phyloP scores from a whole-genome alignment of 2,888 invertebrate species.

The Lumbricus terrestris region DNA sequence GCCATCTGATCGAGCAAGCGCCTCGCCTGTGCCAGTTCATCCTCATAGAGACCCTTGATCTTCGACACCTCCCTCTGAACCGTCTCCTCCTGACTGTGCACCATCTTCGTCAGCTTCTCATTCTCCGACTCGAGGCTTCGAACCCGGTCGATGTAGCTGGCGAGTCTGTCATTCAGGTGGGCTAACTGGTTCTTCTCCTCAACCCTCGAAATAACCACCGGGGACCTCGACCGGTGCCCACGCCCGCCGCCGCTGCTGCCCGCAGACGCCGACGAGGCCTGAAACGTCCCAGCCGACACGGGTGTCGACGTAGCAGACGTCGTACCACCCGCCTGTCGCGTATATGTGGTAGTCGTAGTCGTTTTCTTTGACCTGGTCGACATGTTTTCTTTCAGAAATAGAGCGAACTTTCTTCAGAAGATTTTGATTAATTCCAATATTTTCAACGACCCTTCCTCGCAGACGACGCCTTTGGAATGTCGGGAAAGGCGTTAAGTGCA shows the following conservation, averaged over 20 bases:
- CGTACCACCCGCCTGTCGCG: neutral
- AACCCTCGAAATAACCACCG: constrained; percentile 82
- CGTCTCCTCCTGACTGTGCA: constrained; percentile 70
- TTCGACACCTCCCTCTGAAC: constrained; percentile 83
- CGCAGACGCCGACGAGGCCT: neutral
- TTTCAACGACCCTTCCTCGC: neutral
- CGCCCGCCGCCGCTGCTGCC: neutral
- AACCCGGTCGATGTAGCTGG: constrained; percentile 91
- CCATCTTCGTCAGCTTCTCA: constrained; percentile 48
- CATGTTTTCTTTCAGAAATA: neutral
- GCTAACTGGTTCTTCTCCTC: constrained; percentile 92
- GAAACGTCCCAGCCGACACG: neutral
- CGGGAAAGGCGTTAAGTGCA: neutral
- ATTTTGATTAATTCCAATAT: neutral
- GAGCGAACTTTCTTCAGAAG: neutral
- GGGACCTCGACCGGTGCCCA: constrained; percentile 59
- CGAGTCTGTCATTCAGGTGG: constrained; percentile 91
- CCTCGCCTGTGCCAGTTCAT: constrained; percentile 85
- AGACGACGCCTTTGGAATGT: neutral
- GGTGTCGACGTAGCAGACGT: neutral
- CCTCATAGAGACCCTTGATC: constrained; percentile 87
- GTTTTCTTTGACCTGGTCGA: constrained; percentile 10
- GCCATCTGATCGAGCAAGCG: constrained; percentile 88
- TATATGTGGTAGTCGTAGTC: neutral
- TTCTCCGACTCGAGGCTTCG: constrained; percentile 90